Evolutionary conservation across 2,888 invertebrate species (phyloP), one percentile per base, ranked within the genome.

Genomic region (Acleris cristana): DNA sequence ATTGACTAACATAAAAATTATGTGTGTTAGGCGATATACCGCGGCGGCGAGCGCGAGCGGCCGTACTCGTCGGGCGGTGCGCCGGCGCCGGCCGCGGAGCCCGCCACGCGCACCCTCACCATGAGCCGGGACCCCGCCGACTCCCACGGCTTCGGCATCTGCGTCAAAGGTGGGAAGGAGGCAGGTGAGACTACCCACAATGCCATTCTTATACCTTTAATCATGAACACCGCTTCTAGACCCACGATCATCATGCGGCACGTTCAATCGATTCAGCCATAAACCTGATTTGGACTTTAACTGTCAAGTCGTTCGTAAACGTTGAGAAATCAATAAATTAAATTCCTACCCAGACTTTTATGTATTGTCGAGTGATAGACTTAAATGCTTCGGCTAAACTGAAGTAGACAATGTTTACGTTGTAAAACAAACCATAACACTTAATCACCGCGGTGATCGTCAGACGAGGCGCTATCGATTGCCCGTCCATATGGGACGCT

Each of bases 121-220:
- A 97, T 97, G 97, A 95, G 96, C 77, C 93, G 97, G 72, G 97
- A 97, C 83, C 95, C 96, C 71, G 96, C 96, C 83, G 95, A 95
- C 76, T 95, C 95, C 55, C 97, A 97, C 85, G 97, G 97, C 70
- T 97, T 97, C 90, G 97, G 97, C 71, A 97, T 97, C 82, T 97
- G 97, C 93, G 97, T 97, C 84, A 97, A 97, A 90, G 97, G 97
- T 81, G 97, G 97, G 76, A 97, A 97, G 92, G 97, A 97, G 88
- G 96, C 97, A 87, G 97, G 97, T 97, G 86, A 84, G 85, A 67
- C 30, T 57, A 45, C 18, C 62, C 67, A 63, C 67, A 63, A 67
- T 67, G 63, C 62, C 62, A 63, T 34, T 54, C 48, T 63, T 63
- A 63, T 67, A 67, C 67, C 40, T 66, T 45, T 62, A 6, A 66